Evolutionary conservation across 2,113 vertebrate genomes (phyloP), one percentile per base, ranked within the genome.

Genomic region (Hystrix brachyura): DNA sequence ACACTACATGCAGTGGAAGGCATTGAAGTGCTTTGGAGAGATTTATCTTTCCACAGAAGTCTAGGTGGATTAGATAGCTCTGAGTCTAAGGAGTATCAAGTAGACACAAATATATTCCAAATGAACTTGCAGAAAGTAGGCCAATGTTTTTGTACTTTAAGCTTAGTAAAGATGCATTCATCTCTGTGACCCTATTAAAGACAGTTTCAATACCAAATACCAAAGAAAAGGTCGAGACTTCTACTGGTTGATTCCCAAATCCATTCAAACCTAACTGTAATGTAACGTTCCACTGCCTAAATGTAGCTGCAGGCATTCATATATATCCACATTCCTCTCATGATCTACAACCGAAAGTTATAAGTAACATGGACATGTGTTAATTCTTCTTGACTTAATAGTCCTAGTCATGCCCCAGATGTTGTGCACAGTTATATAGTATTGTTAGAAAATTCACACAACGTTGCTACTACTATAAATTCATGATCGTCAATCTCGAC

Each of bases 331-430:
- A 60, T 38, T 65, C 34, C 78, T 34, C 84, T 85, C 55, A 80
- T 69, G 74, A 71, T 67, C 17, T 93, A 76, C 34, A 88, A 59
- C 57, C n/a, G 46, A 76, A 90, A 86, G 53, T 6, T 55, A 64
- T 60, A 90, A 97, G 79, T 1, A 67, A 55, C 46, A 15, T n/a
- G 14, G 91, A 83, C 60, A 62, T 78, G 23, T 64, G 29, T 57
- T 74, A 82, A 91, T 57, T 43, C 34, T 72, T 93, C 89, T 88
- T 89, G 48, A 83, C 82, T 85, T 69, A 91, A 86, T 46, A 88
- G 18, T 2, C 59, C 51, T 72, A 27, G 7, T 94, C n/a, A 62
- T 72, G 32, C n/a, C 27, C 57, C 84, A 71, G 80, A 87, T 59
- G 51, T n/a, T 94, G 57, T 87, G 11, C 32, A 38, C 57, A 91